phyloP scores from a whole-genome alignment of 2,113 vertebrate species.

The Colossoma macropomum region DNA sequence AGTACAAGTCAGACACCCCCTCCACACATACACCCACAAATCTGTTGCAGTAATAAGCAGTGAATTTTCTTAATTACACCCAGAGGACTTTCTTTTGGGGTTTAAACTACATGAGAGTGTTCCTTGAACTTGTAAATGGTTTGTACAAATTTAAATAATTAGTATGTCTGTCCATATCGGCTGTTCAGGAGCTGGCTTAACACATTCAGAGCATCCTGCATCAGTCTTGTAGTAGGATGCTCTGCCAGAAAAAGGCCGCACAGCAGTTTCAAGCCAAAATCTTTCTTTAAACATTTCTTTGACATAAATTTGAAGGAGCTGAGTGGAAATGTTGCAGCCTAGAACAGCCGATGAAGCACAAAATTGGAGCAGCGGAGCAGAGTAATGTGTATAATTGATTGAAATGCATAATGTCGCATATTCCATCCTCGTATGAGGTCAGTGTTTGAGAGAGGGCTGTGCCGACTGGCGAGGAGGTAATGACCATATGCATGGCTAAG shows the following conservation, averaged over 20 bases:
- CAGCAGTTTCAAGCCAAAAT: background rate
- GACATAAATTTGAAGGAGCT: background rate
- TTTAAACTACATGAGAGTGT: background rate
- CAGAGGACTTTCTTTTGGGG: constrained; percentile 14
- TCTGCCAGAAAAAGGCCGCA: no score
- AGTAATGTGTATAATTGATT: background rate
- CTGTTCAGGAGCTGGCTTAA: background rate
- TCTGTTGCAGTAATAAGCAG: background rate
- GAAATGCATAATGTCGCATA: constrained; percentile 9
- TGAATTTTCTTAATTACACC: constrained; percentile 12
- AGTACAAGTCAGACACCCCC: no score
- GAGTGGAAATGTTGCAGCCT: background rate
- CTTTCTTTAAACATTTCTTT: background rate
- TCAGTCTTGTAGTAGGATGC: background rate
- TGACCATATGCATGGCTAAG: background rate
- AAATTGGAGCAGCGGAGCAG: background rate
- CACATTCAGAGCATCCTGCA: background rate
- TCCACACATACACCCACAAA: background rate
- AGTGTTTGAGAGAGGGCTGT: background rate
- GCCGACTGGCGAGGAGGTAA: background rate
- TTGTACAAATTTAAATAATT: constrained; percentile 23
- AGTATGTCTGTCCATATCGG: constrained; percentile 15
- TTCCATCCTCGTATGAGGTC: background rate
- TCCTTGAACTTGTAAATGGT: background rate
- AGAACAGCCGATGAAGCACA: background rate